Base-by-base conservation (phyloP, 2,113 vertebrate species). In the Equus quagga region DNA sequence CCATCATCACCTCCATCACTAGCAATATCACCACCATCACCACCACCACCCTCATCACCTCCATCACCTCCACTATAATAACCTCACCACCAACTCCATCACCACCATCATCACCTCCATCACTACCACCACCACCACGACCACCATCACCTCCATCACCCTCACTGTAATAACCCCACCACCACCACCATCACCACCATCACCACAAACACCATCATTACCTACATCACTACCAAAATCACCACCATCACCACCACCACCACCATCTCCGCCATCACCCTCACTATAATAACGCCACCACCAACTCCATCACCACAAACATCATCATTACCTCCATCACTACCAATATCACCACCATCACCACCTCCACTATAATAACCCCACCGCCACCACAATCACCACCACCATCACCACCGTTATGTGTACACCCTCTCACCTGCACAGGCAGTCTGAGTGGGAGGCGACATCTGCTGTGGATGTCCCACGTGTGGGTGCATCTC, bases 231-330 rank as follows among this genome's bases (percentile, higher is more conserved):
- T 44, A 36, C 2, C 64, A 19, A 41, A 3, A 41, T 15, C 31
- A 13, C 18, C 49, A 79, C 5, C 31, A 21, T 0, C 31, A 13
- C 4, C 31, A 21, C 5, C 28, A 24, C 10, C 33, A 1, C 9
- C 78, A 36, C 0, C 33, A 36, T 2, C 24, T 0, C 15, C 15
- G 0, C 4, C 18, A n/a, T 2, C 56, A 18, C 4, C 24, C 2
- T 4, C 36, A 21, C 4, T 36, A 49, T 41, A 41, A 41, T 41
- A 41, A 41, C 36, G 3, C 36, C 36, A 41, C 36, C 36, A 41
- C 36, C 36, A 41, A 41, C 36, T 41, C 51, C 13, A 33, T 6
- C 12, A 14, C 5, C 36, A 28, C 0, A 44, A 9, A 0, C 41
- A 13, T 1, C 44, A 36, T 4, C 7, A 67, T 2, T 31, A 31